Evolutionary conservation across 2,888 invertebrate genomes (phyloP), one percentile per base, ranked within the genome.

Genomic region (Sinopyrophorus schimmeli): DNA sequence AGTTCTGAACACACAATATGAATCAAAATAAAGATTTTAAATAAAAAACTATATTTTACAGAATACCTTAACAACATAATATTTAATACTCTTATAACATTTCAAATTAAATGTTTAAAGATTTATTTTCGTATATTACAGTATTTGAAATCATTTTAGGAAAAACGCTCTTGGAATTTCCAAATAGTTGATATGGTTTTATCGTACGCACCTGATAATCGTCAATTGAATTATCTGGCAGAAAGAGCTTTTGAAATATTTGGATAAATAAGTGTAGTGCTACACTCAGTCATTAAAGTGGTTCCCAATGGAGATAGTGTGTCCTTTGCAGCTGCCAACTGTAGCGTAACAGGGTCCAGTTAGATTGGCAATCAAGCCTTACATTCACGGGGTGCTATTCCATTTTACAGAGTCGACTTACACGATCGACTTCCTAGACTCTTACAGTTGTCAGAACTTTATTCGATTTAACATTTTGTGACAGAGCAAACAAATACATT

Each of bases 311-410:
- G 47, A 20, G 42, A 44, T 47, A 31, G 20, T 20, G 31, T 21
- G 37, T 40, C 44, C 38, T 50, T 54, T 47, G 42, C 50, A 47
- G 47, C 40, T 41, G 40, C 41, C 47, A 37, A 53, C 49, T 44
- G 39, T 48, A 47, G 47, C 43, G 51, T 51, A 50, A 48, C 51
- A 44, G 40, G 40, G 54, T 54, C 51, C 54, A 30, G 51, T 52
- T 48, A 52, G 54, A 54, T 54, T 54, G 52, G 47, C 54, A 54
- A 54, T 54, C 54, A 54, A 46, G 40, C 38, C 43, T 39, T 43
- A 52, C 54, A 50, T 54, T 54, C 54, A 54, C 52, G 32, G 47
- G 46, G 38, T 47, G 37, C 54, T 48, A 54, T 54, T 47, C 54
- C 47, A 54, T 50, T 50, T 50, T 42, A 50, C 35, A 47, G 38